Evolutionary conservation across 2,888 invertebrate species (phyloP), one percentile per base, ranked within the genome.

Genomic region (Meteorus cinctellus): DNA sequence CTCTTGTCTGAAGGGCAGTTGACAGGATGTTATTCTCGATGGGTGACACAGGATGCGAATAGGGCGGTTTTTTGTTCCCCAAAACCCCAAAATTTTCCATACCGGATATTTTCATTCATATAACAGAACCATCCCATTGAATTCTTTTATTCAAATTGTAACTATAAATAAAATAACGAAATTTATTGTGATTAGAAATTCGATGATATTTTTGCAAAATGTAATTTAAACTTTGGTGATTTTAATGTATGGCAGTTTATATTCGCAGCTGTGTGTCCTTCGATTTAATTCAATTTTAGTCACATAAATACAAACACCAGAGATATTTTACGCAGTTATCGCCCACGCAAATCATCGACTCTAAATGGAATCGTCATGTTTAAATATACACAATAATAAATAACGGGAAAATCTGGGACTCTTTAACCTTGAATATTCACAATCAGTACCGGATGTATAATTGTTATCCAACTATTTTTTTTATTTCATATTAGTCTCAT

Each of bases 1-100:
- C 65, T 55, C 72, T 72, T 48, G 60, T 55, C 74, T 75, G 72
- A 34, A 72, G 62, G 62, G 27, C 65, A 60, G 29, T 51, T 68
- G 77, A 78, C 80, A 81, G 81, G 81, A 81, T 81, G 81, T 78
- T 81, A 79, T 79, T 77, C 78, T 80, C 71, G 59, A 67, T 27
- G 60, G 31, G 55, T 55, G 27, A 79, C 74, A 81, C 80, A 80
- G 79, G 80, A 79, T 80, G 77, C 72, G 62, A 41, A 51, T 72
- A 24, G 71, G 27, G 67, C 24, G 24, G 55, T 73, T 70, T 24
- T 75, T 72, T 67, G 77, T 76, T 65, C 77, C 80, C 76, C 60
- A 59, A 48, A 10, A 34, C 65, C 59, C 68, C 34, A 69, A 77
- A 67, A 41, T 73, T 78, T 24, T 75, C 77, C 74, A 71, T 69